Conservation (phyloP, 2,888 invertebrate species). For the Spodoptera littoralis region DNA sequence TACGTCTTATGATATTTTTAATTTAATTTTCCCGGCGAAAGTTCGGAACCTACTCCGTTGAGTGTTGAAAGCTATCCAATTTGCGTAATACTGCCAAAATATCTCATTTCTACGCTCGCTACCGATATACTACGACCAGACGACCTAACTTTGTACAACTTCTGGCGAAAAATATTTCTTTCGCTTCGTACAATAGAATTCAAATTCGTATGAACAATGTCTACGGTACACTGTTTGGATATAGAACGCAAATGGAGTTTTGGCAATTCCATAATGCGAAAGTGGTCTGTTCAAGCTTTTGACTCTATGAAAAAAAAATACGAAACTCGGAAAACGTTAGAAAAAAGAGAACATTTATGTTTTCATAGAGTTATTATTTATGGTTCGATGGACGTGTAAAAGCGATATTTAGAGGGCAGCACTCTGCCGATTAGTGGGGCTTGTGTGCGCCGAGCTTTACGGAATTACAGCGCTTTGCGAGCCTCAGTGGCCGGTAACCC, state of each 20-base stretch:
- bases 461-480: constrained; percentile 72
- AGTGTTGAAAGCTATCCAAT: constrained; percentile 90
- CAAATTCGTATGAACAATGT: constrained; percentile 45
- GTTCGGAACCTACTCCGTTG: constrained; percentile 88
- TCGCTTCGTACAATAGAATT: constrained; percentile 49
- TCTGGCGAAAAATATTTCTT: constrained; percentile 54
- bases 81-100: constrained; percentile 89
- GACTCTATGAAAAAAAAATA: constrained; percentile 87
- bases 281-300: constrained; percentile 89
- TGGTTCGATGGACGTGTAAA: constrained; percentile 86
- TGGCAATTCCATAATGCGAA: constrained; percentile 89
- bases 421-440: constrained; percentile 86
- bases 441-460: constrained; percentile 71
- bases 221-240: constrained; percentile 65
- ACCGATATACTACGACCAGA: constrained; percentile 64
- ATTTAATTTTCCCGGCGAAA: constrained; percentile 88
- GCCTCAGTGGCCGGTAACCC: constrained; percentile 73
- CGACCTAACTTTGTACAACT: constrained; percentile 57
- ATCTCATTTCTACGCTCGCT: constrained; percentile 89
- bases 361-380: constrained; percentile 88
- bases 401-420: constrained; percentile 86
- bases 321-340: constrained; percentile 87
- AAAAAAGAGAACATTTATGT: constrained; percentile 88
- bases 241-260: constrained; percentile 81
- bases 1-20: constrained; percentile 88